Conservation (phyloP, 2,797 vertebrate species). For the Scyliorhinus canicula region DNA sequence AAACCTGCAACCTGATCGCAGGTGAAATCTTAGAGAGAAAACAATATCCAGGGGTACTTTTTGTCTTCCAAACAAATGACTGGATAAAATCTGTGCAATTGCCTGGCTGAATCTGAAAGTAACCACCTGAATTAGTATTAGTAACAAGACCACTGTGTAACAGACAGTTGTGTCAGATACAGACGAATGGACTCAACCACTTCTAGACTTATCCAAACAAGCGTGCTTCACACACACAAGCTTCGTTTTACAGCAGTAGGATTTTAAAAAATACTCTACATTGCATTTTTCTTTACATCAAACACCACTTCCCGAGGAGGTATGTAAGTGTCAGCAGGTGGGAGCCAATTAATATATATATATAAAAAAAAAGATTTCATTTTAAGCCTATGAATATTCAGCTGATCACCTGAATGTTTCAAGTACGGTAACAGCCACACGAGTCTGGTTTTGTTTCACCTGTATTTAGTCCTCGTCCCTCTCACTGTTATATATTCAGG, state of each 20-base stretch:
- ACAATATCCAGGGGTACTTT: neutral
- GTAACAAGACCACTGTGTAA: neutral
- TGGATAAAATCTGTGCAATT: neutral
- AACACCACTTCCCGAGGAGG: conserved; percentile 27
- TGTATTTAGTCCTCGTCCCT: neutral
- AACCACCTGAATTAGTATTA: conserved; percentile 31
- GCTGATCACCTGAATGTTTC: conserved; percentile 24
- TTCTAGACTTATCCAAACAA: conserved; percentile 31
- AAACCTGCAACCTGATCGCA: neutral
- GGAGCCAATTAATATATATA: conserved; percentile 34
- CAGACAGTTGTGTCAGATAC: conserved; percentile 13
- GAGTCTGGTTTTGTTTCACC: conserved; percentile 30
- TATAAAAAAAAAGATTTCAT: neutral
- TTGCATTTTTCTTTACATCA: conserved; percentile 28
- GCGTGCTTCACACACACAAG: conserved; percentile 19
- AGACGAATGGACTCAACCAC: conserved; percentile 13
- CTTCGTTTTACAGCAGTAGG: conserved; percentile 26
- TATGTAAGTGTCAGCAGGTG: conserved; percentile 29
- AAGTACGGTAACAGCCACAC: conserved; percentile 1
- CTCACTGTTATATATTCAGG: conserved; percentile 15
- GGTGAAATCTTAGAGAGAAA: neutral
- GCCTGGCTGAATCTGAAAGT: neutral
- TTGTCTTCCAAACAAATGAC: neutral
- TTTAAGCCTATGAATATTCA: conserved; percentile 31
- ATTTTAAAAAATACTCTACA: conserved; percentile 34